Conservation (phyloP, 1,140 invertebrate genomes). For the Drosophila mojavensis region DNA sequence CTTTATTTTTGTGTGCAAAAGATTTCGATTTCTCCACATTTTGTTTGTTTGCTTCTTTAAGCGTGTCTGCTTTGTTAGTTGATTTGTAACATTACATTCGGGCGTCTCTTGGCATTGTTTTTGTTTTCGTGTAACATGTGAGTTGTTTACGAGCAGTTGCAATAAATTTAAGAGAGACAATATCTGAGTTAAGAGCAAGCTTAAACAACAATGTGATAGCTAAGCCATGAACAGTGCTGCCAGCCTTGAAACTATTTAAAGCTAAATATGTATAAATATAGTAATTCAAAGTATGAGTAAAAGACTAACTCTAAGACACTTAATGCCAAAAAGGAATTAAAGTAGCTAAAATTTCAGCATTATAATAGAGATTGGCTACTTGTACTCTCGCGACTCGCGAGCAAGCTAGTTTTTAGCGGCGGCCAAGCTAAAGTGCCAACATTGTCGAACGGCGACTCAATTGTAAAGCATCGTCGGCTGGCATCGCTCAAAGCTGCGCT, state of each 20-base stretch:
- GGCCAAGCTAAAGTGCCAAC: not conserved
- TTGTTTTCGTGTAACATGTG: constrained; percentile 24
- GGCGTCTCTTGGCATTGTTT: constrained; percentile 10
- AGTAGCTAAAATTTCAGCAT: no score
- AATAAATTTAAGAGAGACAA: constrained; percentile 29
- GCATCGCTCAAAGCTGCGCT: constrained; percentile 52
- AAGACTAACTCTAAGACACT: no score
- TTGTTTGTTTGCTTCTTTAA: constrained; percentile 36
- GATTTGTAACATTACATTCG: constrained; percentile 61
- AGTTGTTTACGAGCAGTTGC: constrained; percentile 48
- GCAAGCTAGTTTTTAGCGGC: constrained; percentile 4
- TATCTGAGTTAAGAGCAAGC: constrained; percentile 8
- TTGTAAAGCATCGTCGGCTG: constrained; percentile 35
- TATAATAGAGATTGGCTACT: not conserved
- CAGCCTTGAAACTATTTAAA: not conserved
- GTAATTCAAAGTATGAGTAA: no score
- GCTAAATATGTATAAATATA: not conserved
- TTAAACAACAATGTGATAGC: constrained; percentile 6
- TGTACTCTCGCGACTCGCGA: not conserved
- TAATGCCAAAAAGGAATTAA: not conserved
- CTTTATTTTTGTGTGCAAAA: constrained; percentile 43
- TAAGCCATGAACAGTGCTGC: constrained; percentile 3
- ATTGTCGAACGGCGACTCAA: not conserved
- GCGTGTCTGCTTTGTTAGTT: constrained; percentile 54
- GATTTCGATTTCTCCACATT: constrained; percentile 66